Evolutionary conservation across 2,797 vertebrate species (phyloP).

Genomic region (Acanthornis magna): DNA sequence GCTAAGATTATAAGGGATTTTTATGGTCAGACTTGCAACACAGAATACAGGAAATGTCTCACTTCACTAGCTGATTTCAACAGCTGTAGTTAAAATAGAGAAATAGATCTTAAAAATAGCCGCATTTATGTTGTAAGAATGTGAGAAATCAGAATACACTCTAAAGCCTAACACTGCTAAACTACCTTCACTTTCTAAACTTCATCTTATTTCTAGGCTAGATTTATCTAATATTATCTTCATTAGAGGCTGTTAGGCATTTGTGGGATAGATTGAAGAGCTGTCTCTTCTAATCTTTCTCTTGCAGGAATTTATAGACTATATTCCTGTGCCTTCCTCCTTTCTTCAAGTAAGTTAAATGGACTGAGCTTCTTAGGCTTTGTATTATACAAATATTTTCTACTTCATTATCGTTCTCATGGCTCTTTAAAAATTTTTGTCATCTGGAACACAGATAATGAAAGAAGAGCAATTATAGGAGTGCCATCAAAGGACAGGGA

Average conservation of each 20-base stretch:
- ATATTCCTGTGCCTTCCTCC: neutral
- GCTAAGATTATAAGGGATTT: neutral
- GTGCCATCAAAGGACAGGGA: neutral
- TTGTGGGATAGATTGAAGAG: neutral
- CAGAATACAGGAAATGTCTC: neutral
- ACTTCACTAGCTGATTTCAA: neutral
- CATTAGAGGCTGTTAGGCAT: neutral
- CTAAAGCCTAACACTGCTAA: neutral
- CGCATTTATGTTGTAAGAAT: neutral
- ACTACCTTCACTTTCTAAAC: neutral
- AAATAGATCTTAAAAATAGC: neutral
- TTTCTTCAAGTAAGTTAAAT: neutral
- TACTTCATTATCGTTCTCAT: neutral
- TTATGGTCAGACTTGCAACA: neutral
- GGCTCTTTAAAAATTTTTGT: neutral
- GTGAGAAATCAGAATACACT: neutral
- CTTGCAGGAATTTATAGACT: neutral
- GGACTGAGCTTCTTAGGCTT: neutral
- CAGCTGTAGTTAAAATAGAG: neutral
- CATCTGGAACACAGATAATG: neutral
- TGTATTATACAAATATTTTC: neutral
- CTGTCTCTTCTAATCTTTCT: neutral
- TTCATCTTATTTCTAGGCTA: neutral
- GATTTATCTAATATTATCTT: neutral
- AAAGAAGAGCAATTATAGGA: neutral